Conservation (phyloP, 1,140 invertebrate species). For the Holcopasites calliopsidis region DNA sequence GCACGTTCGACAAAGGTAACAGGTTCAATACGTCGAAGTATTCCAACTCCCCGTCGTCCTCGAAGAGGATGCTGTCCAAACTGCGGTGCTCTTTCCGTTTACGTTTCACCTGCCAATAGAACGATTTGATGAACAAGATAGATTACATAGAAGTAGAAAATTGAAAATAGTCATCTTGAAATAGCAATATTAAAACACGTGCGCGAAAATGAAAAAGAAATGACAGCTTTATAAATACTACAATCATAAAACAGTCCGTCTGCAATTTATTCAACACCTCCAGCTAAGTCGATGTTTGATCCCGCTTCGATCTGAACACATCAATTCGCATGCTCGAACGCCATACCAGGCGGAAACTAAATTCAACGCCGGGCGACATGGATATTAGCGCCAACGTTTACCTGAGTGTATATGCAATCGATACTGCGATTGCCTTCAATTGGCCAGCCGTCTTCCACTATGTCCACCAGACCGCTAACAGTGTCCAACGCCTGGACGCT, state of each 20-base stretch:
- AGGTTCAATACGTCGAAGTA: constrained; percentile 78
- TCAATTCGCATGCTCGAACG: not conserved
- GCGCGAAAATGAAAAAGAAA: too few relatives aligned
- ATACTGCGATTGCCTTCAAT: constrained; percentile 74
- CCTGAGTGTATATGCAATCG: constrained; percentile 77
- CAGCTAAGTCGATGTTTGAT: not conserved
- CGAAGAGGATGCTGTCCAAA: constrained; percentile 76
- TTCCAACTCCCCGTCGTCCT: constrained; percentile 76
- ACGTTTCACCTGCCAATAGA: constrained; percentile 72
- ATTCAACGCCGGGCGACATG: not conserved
- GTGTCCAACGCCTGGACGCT: constrained; percentile 77
- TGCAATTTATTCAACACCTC: not conserved
- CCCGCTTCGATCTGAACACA: not conserved
- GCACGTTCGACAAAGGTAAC: constrained; percentile 75
- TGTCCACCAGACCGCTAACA: constrained; percentile 76
- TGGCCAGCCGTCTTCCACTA: constrained; percentile 77
- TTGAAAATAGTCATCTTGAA: too few relatives aligned
- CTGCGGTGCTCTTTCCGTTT: constrained; percentile 78
- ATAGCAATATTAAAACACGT: too few relatives aligned
- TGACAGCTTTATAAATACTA: too few relatives aligned
- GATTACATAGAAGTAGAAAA: too few relatives aligned
- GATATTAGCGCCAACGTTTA: constrained; percentile 41
- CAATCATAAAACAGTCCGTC: too few relatives aligned
- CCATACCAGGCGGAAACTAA: not conserved
- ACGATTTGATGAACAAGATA: not conserved